Conservation (phyloP, 2,888 invertebrate species). For the Lycophotia porphyrea region DNA sequence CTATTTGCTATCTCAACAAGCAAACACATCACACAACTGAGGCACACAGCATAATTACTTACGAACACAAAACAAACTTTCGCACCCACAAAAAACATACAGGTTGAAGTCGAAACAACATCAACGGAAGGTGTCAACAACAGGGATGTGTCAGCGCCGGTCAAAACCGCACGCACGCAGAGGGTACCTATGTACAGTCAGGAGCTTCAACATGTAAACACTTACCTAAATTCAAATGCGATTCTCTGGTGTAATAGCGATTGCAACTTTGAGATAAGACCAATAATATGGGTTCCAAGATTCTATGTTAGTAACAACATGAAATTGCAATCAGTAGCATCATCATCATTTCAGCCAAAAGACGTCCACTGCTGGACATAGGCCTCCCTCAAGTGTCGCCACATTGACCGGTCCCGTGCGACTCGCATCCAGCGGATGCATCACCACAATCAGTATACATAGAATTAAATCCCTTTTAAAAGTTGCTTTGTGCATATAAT, state of each 20-base stretch:
- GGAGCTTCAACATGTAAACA: not conserved
- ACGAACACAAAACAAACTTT: conserved; percentile 29
- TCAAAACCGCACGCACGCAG: conserved; percentile 59
- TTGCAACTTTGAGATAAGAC: not conserved
- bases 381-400: no score
- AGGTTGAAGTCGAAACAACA: conserved; percentile 47
- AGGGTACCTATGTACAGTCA: not conserved
- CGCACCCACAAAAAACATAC: conserved; percentile 41
- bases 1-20: not conserved
- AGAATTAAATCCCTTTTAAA: no score
- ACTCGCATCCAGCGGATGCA: no score
- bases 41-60: conserved; percentile 28
- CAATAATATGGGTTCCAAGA: not conserved
- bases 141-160: conserved; percentile 45
- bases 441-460: no score
- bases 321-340: not conserved
- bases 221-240: not conserved
- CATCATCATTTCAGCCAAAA: no score
- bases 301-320: not conserved
- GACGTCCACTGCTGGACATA: no score
- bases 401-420: no score
- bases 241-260: not conserved
- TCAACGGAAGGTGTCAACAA: conserved; percentile 50
- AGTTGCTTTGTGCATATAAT: no score
- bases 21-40: conserved; percentile 22